Evolutionary conservation across 2,113 vertebrate genomes (phyloP), one percentile per base, ranked within the genome.

Genomic region (Plecotus auritus): DNA sequence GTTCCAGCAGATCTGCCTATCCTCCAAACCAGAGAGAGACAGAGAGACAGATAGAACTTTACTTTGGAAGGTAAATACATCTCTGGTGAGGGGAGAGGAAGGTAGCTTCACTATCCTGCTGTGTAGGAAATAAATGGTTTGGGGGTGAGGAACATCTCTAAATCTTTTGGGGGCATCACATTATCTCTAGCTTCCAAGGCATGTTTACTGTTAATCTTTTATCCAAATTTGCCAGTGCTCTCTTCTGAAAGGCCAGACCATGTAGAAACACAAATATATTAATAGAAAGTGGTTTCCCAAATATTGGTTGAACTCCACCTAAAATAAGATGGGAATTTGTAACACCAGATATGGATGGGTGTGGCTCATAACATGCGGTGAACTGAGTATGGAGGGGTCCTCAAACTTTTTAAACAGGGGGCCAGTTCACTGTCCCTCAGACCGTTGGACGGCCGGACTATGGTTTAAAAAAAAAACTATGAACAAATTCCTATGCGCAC

Each of bases 281-380:
- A 35, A 32, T 35, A 82, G 59, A 49, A 95, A 92, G 45, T 69
- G 54, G 13, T 87, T 32, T 92, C 42, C 18, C 14, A 51, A 74
- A 26, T 83, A 26, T 51, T 76, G 49, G 32, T 73, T 92, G 54
- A 61, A 82, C 59, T 42, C 14, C 37, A 67, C 67, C 54, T 67
- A 49, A 89, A 94, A 82, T 86, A 67, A 92, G 67, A 47, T 49
- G 30, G 76, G 54, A 78, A 84, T 87, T 82, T 90, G 45, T 85
- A 76, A 90, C 9, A 32, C 45, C 20, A 88, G 17, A 49, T 69
- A 35, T 70, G 45, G 9, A 47, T 88, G 56, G 40, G 23, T 72
- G 9, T 77, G 49, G n/a, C 30, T 89, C 23, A 40, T 37, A 72
- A 84, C 42, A 54, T 61, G 18, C 11, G 35, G 23, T 51, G 9